Percentiles rank a stretch among this genome's conserved stretches.
Evolutionary conservation across 2,888 invertebrate species (phyloP).

Genomic region (Acrobasis consociella): DNA sequence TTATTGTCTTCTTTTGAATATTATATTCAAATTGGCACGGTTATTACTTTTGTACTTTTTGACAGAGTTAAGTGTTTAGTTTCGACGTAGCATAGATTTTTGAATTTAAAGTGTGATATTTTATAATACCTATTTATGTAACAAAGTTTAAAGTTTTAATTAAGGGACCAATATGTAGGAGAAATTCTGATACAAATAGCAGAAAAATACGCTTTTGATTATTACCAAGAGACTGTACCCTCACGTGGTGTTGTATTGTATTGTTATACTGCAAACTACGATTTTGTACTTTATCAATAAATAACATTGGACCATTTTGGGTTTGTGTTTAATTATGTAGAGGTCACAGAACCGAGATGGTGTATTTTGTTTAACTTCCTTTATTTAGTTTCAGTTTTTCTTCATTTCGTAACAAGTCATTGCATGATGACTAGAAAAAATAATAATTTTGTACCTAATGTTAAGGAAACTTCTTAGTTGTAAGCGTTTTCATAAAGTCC

Average conservation of each 20-base stretch:
- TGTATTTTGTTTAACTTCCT: constrained; percentile 58
- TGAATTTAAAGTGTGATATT: constrained; percentile 83
- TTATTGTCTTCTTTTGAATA: constrained; percentile 80
- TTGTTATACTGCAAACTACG: constrained; percentile 62
- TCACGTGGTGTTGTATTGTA: constrained; percentile 60
- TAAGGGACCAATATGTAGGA: constrained; percentile 83
- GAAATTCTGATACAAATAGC: constrained; percentile 75
- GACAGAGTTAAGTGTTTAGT: constrained; percentile 79
- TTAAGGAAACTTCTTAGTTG: constrained; percentile 69
- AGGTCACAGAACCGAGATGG: constrained; percentile 58
- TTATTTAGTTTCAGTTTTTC: constrained; percentile 72
- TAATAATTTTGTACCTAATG: constrained; percentile 81
- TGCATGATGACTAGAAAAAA: constrained; percentile 70
- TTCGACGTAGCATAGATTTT: constrained; percentile 78
- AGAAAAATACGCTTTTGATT: constrained; percentile 59
- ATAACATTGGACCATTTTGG: constrained; percentile 62
- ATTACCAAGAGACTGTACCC: constrained; percentile 69
- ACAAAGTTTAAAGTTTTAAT: constrained; percentile 80
- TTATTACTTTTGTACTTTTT: constrained; percentile 80
- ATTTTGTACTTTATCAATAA: constrained; percentile 70
- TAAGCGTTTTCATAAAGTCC: constrained; percentile 79
- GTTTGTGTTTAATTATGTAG: constrained; percentile 70
- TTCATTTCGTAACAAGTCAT: constrained; percentile 65
- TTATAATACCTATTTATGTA: constrained; percentile 78
- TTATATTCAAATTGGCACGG: constrained; percentile 78